These are phyloP conservation scores for Ptyas mucosa DNA, from an alignment of 2,113 vertebrate species.

Conservation along the genomic window DNA sequence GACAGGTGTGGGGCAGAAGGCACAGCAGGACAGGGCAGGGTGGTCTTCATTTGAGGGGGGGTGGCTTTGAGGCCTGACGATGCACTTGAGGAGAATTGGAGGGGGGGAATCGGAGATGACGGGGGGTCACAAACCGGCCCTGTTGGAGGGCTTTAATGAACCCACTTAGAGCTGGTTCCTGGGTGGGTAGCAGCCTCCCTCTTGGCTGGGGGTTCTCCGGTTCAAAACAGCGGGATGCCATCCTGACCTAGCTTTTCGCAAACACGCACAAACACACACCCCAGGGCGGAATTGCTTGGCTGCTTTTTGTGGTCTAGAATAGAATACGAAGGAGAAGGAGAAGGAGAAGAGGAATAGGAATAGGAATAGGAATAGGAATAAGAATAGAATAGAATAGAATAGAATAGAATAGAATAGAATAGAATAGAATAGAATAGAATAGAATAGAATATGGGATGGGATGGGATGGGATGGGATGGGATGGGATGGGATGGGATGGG, in stretches of 20 bases:
- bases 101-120: neutral
- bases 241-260: neutral
- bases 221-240: neutral
- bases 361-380: too few species aligned
- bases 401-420: too few species aligned
- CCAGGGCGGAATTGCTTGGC: neutral
- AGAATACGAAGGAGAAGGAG: too few species aligned
- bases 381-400: too few species aligned
- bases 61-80: neutral
- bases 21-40: neutral
- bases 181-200: neutral
- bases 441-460: too few species aligned
- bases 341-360: too few species aligned
- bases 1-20: neutral
- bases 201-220: neutral
- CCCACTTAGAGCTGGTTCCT: neutral
- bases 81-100: neutral
- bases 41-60: neutral
- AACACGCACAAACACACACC: neutral
- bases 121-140: neutral
- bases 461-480: too few species aligned
- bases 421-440: too few species aligned
- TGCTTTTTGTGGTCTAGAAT: neutral
- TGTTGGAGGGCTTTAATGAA: neutral
- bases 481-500: too few species aligned